phyloP scores from a whole-genome alignment of 2,113 vertebrate species.

The Clarias magur region DNA sequence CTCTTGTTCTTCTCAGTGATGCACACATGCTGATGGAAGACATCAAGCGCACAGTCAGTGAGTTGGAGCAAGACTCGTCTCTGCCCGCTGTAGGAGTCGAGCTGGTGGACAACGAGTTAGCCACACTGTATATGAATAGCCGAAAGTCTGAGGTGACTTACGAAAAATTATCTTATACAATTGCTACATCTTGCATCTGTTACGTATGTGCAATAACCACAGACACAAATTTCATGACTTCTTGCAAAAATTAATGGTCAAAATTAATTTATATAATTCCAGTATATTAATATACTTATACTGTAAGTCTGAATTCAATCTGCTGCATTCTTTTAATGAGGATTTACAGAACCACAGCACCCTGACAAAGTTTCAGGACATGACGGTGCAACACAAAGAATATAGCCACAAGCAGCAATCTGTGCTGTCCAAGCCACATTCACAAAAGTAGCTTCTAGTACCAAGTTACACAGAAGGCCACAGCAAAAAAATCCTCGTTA shows the following conservation, averaged over 20 bases:
- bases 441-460: not conserved
- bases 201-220: not conserved
- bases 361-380: not conserved
- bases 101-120: conserved; percentile 92
- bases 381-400: not conserved
- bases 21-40: conserved; percentile 98
- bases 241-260: not conserved
- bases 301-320: not conserved
- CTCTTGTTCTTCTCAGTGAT: conserved; percentile 75
- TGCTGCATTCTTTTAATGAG: not conserved
- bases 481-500: not conserved
- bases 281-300: not conserved
- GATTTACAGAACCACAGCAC: not conserved
- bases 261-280: no score
- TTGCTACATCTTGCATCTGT: not conserved
- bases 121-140: conserved; percentile 97
- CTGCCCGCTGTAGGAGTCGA: conserved; percentile 91
- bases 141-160: conserved; percentile 92
- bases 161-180: not conserved
- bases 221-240: not conserved
- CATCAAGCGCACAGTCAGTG: conserved; percentile 90
- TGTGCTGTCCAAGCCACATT: not conserved
- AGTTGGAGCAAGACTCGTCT: conserved; percentile 95
- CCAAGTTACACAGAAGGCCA: not conserved
- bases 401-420: not conserved